Base-by-base conservation (phyloP, 2,888 invertebrate genomes). In the Philaethria dido region DNA sequence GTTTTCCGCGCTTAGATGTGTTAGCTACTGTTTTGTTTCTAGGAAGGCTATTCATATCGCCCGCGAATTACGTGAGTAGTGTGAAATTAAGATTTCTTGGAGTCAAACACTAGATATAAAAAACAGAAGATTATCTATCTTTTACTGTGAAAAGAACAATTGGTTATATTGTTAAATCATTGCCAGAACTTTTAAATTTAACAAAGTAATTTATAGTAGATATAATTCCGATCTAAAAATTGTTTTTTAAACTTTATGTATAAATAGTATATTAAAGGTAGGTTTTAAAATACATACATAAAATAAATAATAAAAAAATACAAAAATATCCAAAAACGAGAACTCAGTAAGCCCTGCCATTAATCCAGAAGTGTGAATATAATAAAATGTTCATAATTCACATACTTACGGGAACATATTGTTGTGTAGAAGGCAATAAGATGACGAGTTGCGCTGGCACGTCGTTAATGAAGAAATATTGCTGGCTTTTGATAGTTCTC, bases 401-500 rank as follows among this genome's bases (percentile, higher is more conserved):
- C 72, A 70, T 71, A 72, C 74, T 75, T 73, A 74, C 72, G 59
- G 16, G 63, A 69, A 64, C 66, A 69, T 64, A 62, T 64, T 80
- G 83, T 75, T 76, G 77, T 77, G 74, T 75, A 78, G 75, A 79
- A 81, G 78, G 80, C 81, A 79, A 75, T 81, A 80, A 82, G 80
- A 78, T 78, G 79, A 80, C 77, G 78, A 75, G 78, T 76, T 79
- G 79, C 80, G 80, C 74, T 82, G 80, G 80, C 80, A 77, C 80
- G 84, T 86, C 82, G 84, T 88, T 90, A 90, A 90, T 92, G 90
- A 91, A 90, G 90, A 91, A 91, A 91, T 91, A 91, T 90, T 85
- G 87, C 88, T 74, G 77, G 81, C 79, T 80, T 82, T 82, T 84
- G 89, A 90, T 91, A 88, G 86, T 80, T 78, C 79, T 77, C 75